Conservation (phyloP, 2,888 invertebrate species). For the Cerastis leucographa region DNA sequence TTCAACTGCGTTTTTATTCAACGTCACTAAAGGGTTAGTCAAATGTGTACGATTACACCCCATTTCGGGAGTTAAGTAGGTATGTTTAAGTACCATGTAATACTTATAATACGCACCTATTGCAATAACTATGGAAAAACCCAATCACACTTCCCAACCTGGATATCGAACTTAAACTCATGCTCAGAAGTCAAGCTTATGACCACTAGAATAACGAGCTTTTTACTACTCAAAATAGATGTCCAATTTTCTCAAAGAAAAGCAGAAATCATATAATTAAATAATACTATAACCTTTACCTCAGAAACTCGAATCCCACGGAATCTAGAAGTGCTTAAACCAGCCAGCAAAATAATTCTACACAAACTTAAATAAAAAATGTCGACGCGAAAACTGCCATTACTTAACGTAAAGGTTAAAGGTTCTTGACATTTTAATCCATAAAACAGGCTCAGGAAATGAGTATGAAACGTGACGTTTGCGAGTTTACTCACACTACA, state of each 20-base stretch:
- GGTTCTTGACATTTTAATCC: constrained; percentile 52
- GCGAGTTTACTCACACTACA: constrained; percentile 38
- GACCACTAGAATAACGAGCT: background rate
- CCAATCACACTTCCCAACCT: background rate
- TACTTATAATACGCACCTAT: background rate
- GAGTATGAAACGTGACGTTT: constrained; percentile 50
- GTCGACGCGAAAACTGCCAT: constrained; percentile 30
- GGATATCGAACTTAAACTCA: background rate
- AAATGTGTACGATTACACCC: background rate
- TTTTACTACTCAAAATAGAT: background rate
- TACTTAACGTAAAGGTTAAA: constrained; percentile 45
- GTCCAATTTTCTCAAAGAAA: background rate
- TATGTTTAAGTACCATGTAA: background rate
- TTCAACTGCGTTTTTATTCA: background rate
- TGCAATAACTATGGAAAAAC: background rate
- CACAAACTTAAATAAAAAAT: constrained; percentile 10
- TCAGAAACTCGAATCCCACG: background rate
- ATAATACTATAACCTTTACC: background rate
- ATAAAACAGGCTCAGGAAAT: constrained; percentile 53
- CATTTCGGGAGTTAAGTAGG: background rate
- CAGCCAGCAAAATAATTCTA: constrained; percentile 10
- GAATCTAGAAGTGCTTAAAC: background rate
- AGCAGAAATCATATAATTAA: background rate
- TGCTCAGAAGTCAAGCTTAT: background rate
- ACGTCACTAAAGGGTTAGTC: background rate